phyloP scores from a whole-genome alignment of 2,797 vertebrate species.

The Huso huso region DNA sequence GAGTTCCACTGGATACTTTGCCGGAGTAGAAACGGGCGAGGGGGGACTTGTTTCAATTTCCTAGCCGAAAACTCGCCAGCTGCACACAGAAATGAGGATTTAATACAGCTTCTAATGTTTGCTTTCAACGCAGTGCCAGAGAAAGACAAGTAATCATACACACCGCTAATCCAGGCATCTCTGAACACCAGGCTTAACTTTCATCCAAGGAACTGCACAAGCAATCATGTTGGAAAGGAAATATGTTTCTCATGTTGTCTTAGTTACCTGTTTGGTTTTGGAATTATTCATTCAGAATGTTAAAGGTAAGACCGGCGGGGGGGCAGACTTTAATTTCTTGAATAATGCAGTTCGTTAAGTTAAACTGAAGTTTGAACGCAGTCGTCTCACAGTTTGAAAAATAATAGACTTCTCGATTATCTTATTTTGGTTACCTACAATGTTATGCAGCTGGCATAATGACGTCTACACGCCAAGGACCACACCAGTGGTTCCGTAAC shows the following conservation, averaged over 20 bases:
- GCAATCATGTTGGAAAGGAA: conserved; percentile 45
- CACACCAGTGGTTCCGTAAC: too few relatives aligned
- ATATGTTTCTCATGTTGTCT: conserved; percentile 30
- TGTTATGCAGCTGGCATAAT: background rate
- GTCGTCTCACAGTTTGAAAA: background rate
- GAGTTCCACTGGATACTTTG: conserved; percentile 5
- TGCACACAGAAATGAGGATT: conserved; percentile 15
- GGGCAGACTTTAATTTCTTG: background rate
- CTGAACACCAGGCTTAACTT: background rate
- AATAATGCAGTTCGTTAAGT: background rate
- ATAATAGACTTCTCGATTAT: background rate
- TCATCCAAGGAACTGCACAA: background rate
- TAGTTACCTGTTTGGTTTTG: conserved; percentile 44
- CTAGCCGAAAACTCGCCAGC: background rate
- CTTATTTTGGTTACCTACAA: background rate
- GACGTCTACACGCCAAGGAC: too few relatives aligned
- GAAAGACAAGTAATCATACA: conserved; percentile 21
- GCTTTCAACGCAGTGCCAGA: background rate
- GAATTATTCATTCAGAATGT: conserved; percentile 32
- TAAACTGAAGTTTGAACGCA: background rate
- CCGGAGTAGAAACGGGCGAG: conserved; percentile 15
- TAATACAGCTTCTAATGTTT: too few relatives aligned
- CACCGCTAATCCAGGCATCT: conserved; percentile 12
- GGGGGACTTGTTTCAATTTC: too few relatives aligned
- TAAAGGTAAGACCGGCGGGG: conserved; percentile 39